These are phyloP conservation scores for Drosophila ochracea DNA, from an alignment of 2,888 invertebrate genomes.

Conservation along the genomic window DNA sequence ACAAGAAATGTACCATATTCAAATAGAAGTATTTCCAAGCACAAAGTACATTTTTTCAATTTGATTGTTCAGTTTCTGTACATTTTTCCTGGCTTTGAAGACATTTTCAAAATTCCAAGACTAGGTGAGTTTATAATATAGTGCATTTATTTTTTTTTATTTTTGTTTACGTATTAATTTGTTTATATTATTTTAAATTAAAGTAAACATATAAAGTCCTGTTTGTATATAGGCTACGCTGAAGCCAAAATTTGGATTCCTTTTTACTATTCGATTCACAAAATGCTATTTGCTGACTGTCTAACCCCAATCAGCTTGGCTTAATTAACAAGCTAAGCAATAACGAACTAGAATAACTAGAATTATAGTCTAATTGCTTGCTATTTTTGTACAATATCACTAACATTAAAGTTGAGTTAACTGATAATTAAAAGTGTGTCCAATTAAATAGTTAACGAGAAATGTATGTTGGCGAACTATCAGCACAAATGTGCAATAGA, in stretches of 20 bases:
- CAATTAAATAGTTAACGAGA: neutral
- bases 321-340: neutral
- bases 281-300: constrained; percentile 18
- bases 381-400: neutral
- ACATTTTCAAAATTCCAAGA: neutral
- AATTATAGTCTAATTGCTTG: constrained; percentile 10
- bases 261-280: constrained; percentile 29
- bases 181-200: too few species aligned
- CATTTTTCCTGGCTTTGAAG: neutral
- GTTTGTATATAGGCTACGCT: neutral
- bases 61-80: neutral
- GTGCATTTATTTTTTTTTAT: too few species aligned
- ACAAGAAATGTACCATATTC: neutral
- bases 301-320: constrained; percentile 3
- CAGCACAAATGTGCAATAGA: neutral
- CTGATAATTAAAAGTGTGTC: neutral
- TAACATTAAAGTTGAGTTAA: neutral
- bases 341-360: neutral
- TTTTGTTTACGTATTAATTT: too few species aligned
- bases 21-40: neutral
- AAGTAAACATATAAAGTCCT: neutral
- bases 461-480: constrained; percentile 2
- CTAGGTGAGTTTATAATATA: neutral
- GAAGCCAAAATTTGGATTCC: constrained; percentile 14
- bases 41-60: neutral